Percentiles rank a stretch among this genome's conserved stretches.
These are phyloP conservation scores for Dasyurus viverrinus DNA, from an alignment of 2,113 vertebrate genomes.

Conservation along the genomic window DNA sequence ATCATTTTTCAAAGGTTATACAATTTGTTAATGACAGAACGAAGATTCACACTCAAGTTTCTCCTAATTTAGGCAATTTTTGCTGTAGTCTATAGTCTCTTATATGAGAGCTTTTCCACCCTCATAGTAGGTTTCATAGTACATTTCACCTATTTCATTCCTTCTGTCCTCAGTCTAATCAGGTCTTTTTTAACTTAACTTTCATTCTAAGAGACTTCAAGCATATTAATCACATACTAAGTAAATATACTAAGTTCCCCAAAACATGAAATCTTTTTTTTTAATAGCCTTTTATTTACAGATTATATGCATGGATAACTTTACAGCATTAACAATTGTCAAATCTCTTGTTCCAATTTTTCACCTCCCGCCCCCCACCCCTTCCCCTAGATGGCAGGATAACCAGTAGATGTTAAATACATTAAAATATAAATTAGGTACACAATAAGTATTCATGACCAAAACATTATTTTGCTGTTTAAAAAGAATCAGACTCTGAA, in stretches of 20 bases:
- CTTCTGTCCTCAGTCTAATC: background rate
- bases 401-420: no score
- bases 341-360: no score
- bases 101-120: background rate
- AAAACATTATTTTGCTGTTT: no score
- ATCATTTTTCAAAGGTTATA: background rate
- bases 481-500: no score
- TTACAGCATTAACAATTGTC: no score
- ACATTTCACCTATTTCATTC: background rate
- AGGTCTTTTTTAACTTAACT: background rate
- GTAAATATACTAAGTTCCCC: background rate
- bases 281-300: no score
- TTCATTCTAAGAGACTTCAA: background rate
- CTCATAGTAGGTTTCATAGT: background rate
- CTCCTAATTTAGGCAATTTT: background rate
- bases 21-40: background rate
- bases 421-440: no score
- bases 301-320: no score
- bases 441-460: no score
- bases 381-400: no score
- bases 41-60: background rate
- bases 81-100: background rate
- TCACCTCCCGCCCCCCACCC: no score
- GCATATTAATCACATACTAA: background rate
- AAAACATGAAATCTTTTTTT: background rate